Evolutionary conservation across 2,888 invertebrate genomes (phyloP), one percentile per base, ranked within the genome.

Genomic region (Aleiodes testaceus): DNA sequence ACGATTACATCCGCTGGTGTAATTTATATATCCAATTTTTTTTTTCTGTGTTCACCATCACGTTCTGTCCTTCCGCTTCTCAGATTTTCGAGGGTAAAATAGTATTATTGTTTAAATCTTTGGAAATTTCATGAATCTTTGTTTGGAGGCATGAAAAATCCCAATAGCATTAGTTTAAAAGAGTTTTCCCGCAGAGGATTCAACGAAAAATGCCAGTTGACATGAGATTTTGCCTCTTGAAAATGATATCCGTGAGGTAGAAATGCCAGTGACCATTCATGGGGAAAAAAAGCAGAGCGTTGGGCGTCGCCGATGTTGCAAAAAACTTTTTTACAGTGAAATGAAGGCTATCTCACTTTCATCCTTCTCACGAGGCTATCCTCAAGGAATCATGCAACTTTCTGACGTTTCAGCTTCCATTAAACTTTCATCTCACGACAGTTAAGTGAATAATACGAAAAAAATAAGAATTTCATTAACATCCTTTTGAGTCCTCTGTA

Each of bases 21-120:
- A 65, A 65, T 65, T 65, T 49, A 65, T 55, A 55, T 65, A 47
- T 65, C 65, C 65, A 65, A 65, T 65, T 65, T 49, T 65, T 65
- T 47, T 49, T 20, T 22, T n/a, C n/a, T n/a, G n/a, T n/a, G 14
- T 49, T 65, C 36, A 36, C 36, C 36, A 36, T 63, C 18, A 18
- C 18, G 55, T 1, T 36, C 36, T 52, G 12, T 55, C 55, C n/a
- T 30, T 26, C 16, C 30, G 18, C 14, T 55, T 55, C 30, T 30
- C 55, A 36, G 30, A 52, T 22, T 52, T 52, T 52, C 12, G 20
- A 20, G 36, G 11, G 11, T 36, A 11, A 11, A 36, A 36, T 36
- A 11, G 36, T 16, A n/a, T 49, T 49, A 6, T 16, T 49, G 45
- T 45, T 3, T 3, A 14, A 45, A 14, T 1, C 45, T 45, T 6